These are phyloP conservation scores for Sphaerophoria taeniata DNA, from an alignment of 2,888 invertebrate genomes.

Conservation along the genomic window DNA sequence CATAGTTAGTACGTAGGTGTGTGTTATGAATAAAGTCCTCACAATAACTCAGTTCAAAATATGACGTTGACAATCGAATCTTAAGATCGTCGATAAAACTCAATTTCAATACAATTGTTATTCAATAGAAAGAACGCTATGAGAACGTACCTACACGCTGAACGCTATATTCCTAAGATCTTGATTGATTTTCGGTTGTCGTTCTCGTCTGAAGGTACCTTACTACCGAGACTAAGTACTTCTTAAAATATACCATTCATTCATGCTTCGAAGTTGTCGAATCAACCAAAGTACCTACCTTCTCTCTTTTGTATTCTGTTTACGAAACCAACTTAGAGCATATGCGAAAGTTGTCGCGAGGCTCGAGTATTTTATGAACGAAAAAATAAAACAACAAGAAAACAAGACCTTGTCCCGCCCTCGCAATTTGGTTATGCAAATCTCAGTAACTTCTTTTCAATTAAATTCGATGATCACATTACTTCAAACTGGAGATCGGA, in stretches of 20 bases:
- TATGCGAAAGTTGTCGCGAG: conserved; percentile 53
- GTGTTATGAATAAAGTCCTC: conserved; percentile 9
- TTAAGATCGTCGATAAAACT: not conserved
- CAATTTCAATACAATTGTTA: conserved; percentile 65
- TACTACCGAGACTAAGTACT: not conserved
- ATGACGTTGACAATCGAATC: conserved; percentile 54
- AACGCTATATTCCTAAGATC: not conserved
- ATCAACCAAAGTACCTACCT: conserved; percentile 61
- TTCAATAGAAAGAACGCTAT: conserved; percentile 40
- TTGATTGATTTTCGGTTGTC: conserved; percentile 57
- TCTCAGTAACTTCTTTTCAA: conserved; percentile 79
- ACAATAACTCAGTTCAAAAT: conserved; percentile 31
- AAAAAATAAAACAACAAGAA: conserved; percentile 19
- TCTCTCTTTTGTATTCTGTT: not conserved
- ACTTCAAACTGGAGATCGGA: conserved; percentile 43
- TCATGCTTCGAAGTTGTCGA: conserved; percentile 53
- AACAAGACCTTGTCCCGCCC: conserved; percentile 40
- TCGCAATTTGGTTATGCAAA: conserved; percentile 80
- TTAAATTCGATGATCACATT: conserved; percentile 71
- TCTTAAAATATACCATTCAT: conserved; percentile 60
- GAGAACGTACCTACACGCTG: not conserved
- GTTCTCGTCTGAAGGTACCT: not conserved
- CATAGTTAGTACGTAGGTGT: conserved; percentile 23
- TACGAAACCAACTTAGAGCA: not conserved
- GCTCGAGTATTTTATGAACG: conserved; percentile 20